A percentile compares a stretch with the other conserved stretches of the same genome.
Evolutionary conservation across 2,888 invertebrate species (phyloP).

Genomic region (Drosophila fungiperda): DNA sequence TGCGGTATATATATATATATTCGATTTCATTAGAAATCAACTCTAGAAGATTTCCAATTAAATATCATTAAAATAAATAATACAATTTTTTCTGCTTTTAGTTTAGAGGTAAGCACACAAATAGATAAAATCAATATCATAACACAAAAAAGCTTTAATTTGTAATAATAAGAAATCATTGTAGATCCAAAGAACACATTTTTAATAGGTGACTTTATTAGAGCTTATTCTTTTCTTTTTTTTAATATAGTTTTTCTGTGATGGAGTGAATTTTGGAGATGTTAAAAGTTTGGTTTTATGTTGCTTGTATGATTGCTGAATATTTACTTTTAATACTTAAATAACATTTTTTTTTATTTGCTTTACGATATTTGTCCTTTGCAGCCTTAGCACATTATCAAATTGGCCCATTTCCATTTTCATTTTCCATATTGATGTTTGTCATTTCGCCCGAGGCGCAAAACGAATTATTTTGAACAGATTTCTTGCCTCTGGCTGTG

Average conservation of each 20-base stretch:
- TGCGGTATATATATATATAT: constrained; percentile 3
- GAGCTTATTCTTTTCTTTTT: too few relatives aligned
- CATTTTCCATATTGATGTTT: constrained; percentile 16
- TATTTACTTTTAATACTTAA: neutral
- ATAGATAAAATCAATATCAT: neutral
- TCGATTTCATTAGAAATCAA: neutral
- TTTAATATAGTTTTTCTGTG: too few relatives aligned
- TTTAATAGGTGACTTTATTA: too few relatives aligned
- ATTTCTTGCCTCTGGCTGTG: neutral
- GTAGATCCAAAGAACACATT: neutral
- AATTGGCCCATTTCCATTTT: constrained; percentile 9
- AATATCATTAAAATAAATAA: neutral
- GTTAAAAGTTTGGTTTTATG: too few relatives aligned
- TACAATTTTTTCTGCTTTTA: neutral
- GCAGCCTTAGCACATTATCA: neutral
- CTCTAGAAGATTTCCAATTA: neutral
- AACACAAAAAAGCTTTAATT: neutral
- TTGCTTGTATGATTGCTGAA: neutral
- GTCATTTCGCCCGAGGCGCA: constrained; percentile 13
- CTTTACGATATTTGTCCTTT: neutral
- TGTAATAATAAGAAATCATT: neutral
- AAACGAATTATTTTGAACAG: constrained; percentile 16
- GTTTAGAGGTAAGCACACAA: neutral
- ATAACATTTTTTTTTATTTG: neutral
- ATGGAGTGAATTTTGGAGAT: too few relatives aligned